Conservation (phyloP, 2,888 invertebrate genomes). For the Brenthis ino region DNA sequence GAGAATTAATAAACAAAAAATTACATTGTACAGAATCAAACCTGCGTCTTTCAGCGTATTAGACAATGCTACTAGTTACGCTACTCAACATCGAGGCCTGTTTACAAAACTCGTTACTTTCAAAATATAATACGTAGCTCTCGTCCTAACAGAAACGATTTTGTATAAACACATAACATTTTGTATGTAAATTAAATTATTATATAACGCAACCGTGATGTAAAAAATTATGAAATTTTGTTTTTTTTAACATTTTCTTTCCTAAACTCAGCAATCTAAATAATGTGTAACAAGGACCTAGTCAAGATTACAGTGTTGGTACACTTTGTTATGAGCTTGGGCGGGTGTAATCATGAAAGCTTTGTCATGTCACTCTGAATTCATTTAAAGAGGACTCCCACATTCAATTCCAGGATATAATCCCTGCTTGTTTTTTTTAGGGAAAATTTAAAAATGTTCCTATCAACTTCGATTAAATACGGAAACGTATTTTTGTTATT, state of each 20-base stretch:
- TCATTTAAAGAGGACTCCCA: slow-evolving; percentile 22
- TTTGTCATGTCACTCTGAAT: slow-evolving; percentile 54
- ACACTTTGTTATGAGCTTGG: slow-evolving; percentile 27
- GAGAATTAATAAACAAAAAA: too few species aligned
- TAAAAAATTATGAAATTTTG: neutral
- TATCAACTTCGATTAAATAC: neutral
- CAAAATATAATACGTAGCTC: too few species aligned
- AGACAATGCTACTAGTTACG: too few species aligned
- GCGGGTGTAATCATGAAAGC: slow-evolving; percentile 58
- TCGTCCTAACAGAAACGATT: too few species aligned
- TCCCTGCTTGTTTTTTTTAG: slow-evolving; percentile 3
- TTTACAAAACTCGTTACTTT: too few species aligned
- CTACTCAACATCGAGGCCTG: too few species aligned
- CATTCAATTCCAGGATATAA: slow-evolving; percentile 11
- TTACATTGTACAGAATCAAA: too few species aligned
- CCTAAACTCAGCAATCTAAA: slow-evolving; percentile 14
- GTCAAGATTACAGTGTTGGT: slow-evolving; percentile 13
- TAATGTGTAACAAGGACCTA: slow-evolving; percentile 13
- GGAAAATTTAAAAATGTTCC: neutral
- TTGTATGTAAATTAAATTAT: neutral
- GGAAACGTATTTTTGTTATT: neutral
- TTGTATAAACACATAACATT: too few species aligned
- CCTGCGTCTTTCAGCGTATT: too few species aligned
- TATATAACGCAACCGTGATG: neutral
- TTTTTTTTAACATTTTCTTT: slow-evolving; percentile 2